Conservation (phyloP, 2,113 vertebrate genomes). For the Poeciliopsis occidentalis region DNA sequence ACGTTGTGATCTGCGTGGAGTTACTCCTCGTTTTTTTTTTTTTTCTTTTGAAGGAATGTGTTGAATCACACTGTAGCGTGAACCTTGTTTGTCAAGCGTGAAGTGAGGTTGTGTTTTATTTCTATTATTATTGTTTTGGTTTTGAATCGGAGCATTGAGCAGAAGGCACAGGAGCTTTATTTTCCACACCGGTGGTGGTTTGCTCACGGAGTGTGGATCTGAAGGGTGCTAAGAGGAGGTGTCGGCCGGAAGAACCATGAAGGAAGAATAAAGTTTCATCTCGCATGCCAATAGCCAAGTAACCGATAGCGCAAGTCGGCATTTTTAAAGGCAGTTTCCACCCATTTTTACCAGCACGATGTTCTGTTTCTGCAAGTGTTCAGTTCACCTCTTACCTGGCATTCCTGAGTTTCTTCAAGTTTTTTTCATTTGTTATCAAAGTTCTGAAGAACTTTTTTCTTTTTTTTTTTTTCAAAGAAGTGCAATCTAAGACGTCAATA, state of each 20-base stretch:
- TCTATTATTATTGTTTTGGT: background rate
- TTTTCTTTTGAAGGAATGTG: conserved; percentile 1
- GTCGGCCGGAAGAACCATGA: conserved; percentile 54
- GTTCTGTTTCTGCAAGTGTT: conserved; percentile 39
- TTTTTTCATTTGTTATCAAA: conserved; percentile 57
- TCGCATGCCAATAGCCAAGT: conserved; percentile 65
- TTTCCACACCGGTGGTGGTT: conserved; percentile 29
- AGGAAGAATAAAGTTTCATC: conserved; percentile 50
- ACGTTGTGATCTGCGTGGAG: conserved; percentile 31
- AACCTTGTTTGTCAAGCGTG: conserved; percentile 38
- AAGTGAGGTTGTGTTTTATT: conserved; percentile 43
- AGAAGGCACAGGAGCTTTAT: conserved; percentile 25
- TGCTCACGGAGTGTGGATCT: conserved; percentile 45
- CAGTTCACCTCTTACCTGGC: conserved; percentile 63
- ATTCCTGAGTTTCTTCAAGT: conserved; percentile 73
- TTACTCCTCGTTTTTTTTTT: conserved; percentile 9
- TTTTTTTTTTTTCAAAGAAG: conserved; percentile 38
- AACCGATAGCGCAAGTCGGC: background rate
- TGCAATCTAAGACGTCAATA: conserved; percentile 55
- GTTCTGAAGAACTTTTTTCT: conserved; percentile 69
- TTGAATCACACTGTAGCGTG: background rate
- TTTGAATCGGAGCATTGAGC: conserved; percentile 16
- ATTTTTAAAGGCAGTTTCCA: conserved; percentile 12
- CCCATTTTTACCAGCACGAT: conserved; percentile 17
- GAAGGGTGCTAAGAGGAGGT: conserved; percentile 65